A percentile compares a stretch with the other conserved stretches of the same genome.
phyloP scores from a whole-genome alignment of 2,797 vertebrate species.

The Catamblyrhynchus diadema region DNA sequence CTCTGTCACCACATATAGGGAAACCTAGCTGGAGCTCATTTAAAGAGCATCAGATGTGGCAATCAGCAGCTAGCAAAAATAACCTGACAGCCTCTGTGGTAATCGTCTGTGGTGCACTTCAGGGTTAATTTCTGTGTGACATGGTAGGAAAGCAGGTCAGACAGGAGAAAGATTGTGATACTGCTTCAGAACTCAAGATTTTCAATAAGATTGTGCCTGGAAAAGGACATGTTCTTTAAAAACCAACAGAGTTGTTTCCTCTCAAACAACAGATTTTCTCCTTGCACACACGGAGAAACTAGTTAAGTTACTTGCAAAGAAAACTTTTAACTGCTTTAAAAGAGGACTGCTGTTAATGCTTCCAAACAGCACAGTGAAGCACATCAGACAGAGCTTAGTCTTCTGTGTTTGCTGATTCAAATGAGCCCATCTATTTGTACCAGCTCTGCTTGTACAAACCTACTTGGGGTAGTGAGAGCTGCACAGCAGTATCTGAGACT shows the following conservation, averaged over 20 bases:
- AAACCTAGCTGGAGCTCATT: slow-evolving; percentile 29
- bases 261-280: not conserved
- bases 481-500: not conserved
- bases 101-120: not conserved
- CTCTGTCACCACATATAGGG: not conserved
- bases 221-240: not conserved
- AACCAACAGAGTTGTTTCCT: not conserved
- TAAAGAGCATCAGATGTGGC: slow-evolving; percentile 29
- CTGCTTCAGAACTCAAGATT: not conserved
- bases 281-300: not conserved
- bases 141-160: not conserved
- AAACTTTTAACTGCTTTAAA: not conserved
- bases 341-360: not conserved
- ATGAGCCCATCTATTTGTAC: not conserved
- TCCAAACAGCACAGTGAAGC: not conserved
- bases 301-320: not conserved
- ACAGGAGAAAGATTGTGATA: not conserved
- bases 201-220: not conserved
- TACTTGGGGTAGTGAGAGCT: not conserved
- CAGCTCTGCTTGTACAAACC: not conserved
- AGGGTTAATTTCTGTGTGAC: not conserved
- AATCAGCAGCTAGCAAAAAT: slow-evolving; percentile 22
- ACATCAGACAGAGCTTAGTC: not conserved
- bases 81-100: not conserved
- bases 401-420: not conserved